A percentile compares a stretch with the other conserved stretches of the same genome.
phyloP scores from a whole-genome alignment of 2,888 invertebrate species.

The Unio delphinus region DNA sequence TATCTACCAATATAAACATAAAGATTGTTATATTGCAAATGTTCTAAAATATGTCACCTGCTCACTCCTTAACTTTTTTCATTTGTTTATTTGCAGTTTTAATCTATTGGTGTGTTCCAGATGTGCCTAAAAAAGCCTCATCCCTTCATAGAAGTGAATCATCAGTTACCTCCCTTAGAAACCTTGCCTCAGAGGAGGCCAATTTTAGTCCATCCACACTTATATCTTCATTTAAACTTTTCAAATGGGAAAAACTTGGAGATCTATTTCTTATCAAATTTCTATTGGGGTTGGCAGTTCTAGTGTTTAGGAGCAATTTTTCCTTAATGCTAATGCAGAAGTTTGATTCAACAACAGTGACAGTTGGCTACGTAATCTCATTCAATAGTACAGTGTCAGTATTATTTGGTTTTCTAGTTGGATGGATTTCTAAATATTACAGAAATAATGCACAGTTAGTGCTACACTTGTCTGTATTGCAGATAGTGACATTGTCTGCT shows the following conservation, averaged over 20 bases:
- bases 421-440: conserved; percentile 53
- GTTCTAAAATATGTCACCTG: too few relatives aligned
- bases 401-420: conserved; percentile 63
- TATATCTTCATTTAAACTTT: conserved; percentile 42
- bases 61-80: neutral
- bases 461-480: conserved; percentile 50
- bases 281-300: conserved; percentile 63
- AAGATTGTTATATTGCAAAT: too few relatives aligned
- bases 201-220: conserved; percentile 42
- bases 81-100: conserved; percentile 31
- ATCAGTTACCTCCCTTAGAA: conserved; percentile 33
- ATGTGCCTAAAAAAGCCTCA: neutral
- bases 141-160: conserved; percentile 17
- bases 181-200: conserved; percentile 39
- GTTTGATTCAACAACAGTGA: conserved; percentile 58
- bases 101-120: conserved; percentile 31
- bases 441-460: conserved; percentile 52
- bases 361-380: conserved; percentile 68
- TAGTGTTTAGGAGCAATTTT: conserved; percentile 68
- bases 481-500: conserved; percentile 41
- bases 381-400: conserved; percentile 63
- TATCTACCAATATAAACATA: too few relatives aligned
- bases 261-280: conserved; percentile 68
- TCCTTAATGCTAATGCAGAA: conserved; percentile 57
- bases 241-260: conserved; percentile 65